Percentiles rank a stretch among this genome's conserved stretches.
phyloP scores from a whole-genome alignment of 1,140 invertebrate species.

The Aphelenchoides fujianensis region DNA sequence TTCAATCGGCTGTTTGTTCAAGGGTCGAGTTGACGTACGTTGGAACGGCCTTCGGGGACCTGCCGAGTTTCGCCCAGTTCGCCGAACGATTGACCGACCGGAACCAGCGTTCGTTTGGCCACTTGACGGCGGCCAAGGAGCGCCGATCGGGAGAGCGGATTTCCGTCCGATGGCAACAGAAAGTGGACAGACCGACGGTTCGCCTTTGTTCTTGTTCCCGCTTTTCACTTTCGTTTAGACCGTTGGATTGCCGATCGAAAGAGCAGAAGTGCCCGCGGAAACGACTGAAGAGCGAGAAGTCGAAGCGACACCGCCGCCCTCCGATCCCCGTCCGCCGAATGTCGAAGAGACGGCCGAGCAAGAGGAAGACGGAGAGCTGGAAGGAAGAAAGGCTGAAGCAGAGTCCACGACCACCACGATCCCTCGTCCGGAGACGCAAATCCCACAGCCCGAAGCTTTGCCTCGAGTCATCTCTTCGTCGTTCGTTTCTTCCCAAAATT shows the following conservation, averaged over 20 bases:
- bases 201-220: no score
- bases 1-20: no score
- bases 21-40: conserved; percentile 2
- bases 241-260: no score
- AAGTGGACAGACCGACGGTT: conserved; percentile 2
- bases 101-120: not conserved
- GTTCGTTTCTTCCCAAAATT: not conserved
- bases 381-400: no score
- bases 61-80: conserved; percentile 13
- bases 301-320: conserved; percentile 12
- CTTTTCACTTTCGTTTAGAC: no score
- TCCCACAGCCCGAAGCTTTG: not conserved
- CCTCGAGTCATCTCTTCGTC: not conserved
- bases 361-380: no score
- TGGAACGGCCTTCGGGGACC: conserved; percentile 13
- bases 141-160: not conserved
- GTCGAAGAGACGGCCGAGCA: not conserved
- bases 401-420: no score
- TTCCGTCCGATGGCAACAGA: conserved; percentile 14
- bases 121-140: not conserved
- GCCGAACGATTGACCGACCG: conserved; percentile 3
- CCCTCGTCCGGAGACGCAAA: not conserved
- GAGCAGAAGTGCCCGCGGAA: no score
- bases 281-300: not conserved
- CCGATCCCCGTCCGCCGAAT: not conserved